These are phyloP conservation scores for Cuculus canorus DNA, from an alignment of 2,797 vertebrate genomes.

Conservation along the genomic window DNA sequence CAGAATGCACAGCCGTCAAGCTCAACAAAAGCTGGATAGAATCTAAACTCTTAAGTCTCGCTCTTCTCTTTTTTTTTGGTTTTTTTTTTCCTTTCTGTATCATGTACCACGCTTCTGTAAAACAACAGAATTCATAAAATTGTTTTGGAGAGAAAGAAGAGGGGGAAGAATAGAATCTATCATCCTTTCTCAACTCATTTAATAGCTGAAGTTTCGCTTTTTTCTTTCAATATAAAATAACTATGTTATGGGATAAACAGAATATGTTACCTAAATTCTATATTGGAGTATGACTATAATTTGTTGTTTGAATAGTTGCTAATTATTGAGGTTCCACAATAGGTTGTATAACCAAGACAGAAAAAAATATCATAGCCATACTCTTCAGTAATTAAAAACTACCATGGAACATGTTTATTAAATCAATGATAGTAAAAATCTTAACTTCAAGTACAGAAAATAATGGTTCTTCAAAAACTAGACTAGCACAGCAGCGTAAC, in stretches of 20 bases:
- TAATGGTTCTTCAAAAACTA: neutral
- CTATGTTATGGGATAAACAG: neutral
- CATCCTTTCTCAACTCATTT: rapidly evolving
- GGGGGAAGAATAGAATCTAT: neutral
- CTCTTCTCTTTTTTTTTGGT: neutral
- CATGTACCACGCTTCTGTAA: neutral
- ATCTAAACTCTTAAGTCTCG: neutral
- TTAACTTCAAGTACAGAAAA: neutral
- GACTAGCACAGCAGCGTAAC: rapidly evolving
- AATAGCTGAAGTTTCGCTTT: neutral
- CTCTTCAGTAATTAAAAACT: neutral
- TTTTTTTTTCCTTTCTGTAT: neutral
- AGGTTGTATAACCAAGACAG: neutral
- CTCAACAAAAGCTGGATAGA: neutral
- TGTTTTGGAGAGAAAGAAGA: neutral
- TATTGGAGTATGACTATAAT: neutral
- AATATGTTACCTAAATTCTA: neutral
- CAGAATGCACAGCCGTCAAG: neutral
- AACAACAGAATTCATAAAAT: too few species aligned
- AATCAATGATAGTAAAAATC: neutral
- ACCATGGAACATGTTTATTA: neutral
- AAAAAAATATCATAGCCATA: neutral
- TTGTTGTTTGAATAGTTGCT: neutral
- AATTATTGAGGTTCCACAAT: neutral
- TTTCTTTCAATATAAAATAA: neutral